phyloP scores from a whole-genome alignment of 2,797 vertebrate species.

The Eulemur coronatus region DNA sequence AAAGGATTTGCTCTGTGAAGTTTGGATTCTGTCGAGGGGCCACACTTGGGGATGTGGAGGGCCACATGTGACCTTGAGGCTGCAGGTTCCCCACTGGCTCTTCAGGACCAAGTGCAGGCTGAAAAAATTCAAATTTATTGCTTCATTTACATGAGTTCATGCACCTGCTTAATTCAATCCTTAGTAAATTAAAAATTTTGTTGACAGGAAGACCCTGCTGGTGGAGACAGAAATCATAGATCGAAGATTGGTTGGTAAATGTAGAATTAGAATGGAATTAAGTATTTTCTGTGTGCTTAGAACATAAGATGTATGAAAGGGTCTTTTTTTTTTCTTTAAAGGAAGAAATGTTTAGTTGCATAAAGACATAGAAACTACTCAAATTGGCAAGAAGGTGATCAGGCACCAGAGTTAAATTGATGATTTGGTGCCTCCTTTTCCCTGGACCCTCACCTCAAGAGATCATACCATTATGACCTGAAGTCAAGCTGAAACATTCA shows the following conservation, averaged over 20 bases:
- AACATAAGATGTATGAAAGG: not conserved
- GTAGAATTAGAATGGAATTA: not conserved
- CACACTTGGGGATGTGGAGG: too few relatives aligned
- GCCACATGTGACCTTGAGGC: too few relatives aligned
- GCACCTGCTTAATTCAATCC: not conserved
- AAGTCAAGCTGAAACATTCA: not conserved
- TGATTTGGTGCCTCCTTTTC: not conserved
- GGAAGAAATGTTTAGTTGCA: not conserved
- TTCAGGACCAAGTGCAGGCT: not conserved
- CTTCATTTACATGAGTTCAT: not conserved
- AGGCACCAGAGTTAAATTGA: not conserved
- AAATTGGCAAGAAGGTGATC: not conserved
- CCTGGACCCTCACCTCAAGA: not conserved
- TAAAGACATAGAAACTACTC: not conserved
- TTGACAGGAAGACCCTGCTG: conserved; percentile 14
- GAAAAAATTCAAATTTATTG: not conserved
- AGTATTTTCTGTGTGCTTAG: not conserved
- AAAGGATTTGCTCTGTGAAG: too few relatives aligned
- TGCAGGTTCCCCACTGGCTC: not conserved
- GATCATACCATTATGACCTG: not conserved
- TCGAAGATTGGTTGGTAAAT: not conserved
- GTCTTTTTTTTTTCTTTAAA: not conserved
- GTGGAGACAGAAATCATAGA: not conserved
- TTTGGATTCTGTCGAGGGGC: too few relatives aligned
- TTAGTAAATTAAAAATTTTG: conserved; percentile 36